These are phyloP conservation scores for Schizaphis graminum DNA, from an alignment of 2,888 invertebrate species.

Conservation along the genomic window DNA sequence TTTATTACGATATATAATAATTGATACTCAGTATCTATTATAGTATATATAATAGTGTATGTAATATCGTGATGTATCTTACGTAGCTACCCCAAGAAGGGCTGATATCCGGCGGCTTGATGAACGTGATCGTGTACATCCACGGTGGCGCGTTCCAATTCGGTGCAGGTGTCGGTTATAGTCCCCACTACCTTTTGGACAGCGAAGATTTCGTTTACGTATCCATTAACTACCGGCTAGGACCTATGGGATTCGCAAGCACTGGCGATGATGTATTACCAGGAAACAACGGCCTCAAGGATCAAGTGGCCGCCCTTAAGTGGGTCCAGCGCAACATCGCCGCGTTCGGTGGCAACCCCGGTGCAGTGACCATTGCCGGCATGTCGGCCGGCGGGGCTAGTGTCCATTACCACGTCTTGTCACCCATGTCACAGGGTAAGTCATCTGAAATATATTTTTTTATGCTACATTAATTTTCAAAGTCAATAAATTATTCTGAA, in stretches of 20 bases:
- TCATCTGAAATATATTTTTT: slow-evolving; percentile 48
- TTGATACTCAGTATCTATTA: neutral
- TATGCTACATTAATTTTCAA: neutral
- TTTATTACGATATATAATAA: too few relatives aligned
- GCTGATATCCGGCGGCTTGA: slow-evolving; percentile 66
- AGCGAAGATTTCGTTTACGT: slow-evolving; percentile 69
- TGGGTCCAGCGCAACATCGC: slow-evolving; percentile 81
- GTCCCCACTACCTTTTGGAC: slow-evolving; percentile 69
- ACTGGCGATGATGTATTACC: slow-evolving; percentile 80
- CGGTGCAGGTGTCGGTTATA: slow-evolving; percentile 67
- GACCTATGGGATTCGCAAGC: slow-evolving; percentile 77
- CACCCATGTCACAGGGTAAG: slow-evolving; percentile 76
- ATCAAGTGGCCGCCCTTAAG: slow-evolving; percentile 79
- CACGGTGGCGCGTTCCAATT: slow-evolving; percentile 69
- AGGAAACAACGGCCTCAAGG: slow-evolving; percentile 82
- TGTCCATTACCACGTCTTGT: slow-evolving; percentile 80
- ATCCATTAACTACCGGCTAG: slow-evolving; percentile 70
- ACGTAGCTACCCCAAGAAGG: slow-evolving; percentile 63
- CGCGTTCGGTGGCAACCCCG: slow-evolving; percentile 81
- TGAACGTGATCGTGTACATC: slow-evolving; percentile 70
- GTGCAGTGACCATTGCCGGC: slow-evolving; percentile 79
- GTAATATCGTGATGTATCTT: neutral
- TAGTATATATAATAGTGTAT: neutral
- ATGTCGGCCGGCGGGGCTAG: slow-evolving; percentile 83
- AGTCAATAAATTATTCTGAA: neutral